These are phyloP conservation scores for Tinea semifulvella DNA, from an alignment of 2,888 invertebrate genomes.

Conservation along the genomic window DNA sequence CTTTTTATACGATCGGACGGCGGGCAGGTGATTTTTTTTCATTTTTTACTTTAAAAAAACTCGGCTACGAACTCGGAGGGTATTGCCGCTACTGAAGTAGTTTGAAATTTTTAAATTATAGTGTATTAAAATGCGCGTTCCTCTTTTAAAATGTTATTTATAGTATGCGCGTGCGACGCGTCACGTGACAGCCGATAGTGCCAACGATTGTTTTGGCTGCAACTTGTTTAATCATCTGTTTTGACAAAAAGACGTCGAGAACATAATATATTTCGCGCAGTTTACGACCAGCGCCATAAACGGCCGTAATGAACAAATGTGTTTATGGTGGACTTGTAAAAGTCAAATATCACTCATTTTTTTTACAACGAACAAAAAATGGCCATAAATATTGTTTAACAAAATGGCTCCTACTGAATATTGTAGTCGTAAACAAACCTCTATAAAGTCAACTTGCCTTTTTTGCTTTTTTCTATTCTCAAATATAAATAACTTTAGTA, in stretches of 20 bases:
- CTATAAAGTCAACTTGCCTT: constrained; percentile 56
- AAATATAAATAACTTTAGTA: constrained; percentile 26
- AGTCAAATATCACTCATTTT: constrained; percentile 58
- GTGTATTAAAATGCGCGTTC: constrained; percentile 52
- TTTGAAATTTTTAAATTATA: constrained; percentile 57
- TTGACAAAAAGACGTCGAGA: constrained; percentile 43
- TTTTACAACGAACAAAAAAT: constrained; percentile 45
- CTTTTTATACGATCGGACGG: constrained; percentile 43
- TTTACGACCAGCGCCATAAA: constrained; percentile 47
- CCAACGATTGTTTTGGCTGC: constrained; percentile 17
- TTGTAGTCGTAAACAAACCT: constrained; percentile 53
- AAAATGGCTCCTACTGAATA: constrained; percentile 63
- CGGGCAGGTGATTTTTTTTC: constrained; percentile 51
- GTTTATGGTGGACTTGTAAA: constrained; percentile 60
- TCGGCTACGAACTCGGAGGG: constrained; percentile 23
- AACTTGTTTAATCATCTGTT: constrained; percentile 21
- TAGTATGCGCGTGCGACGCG: constrained; percentile 40
- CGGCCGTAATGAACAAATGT: constrained; percentile 53
- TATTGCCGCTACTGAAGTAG: constrained; percentile 58
- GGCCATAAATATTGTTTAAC: constrained; percentile 62
- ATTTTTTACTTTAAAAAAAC: constrained; percentile 31
- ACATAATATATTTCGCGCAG: constrained; percentile 33
- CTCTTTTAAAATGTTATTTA: constrained; percentile 49
- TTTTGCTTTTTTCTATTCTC: constrained; percentile 46
- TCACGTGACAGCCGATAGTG: constrained; percentile 14